Conservation (phyloP, 2,888 invertebrate species). For the Papilio elwesi region DNA sequence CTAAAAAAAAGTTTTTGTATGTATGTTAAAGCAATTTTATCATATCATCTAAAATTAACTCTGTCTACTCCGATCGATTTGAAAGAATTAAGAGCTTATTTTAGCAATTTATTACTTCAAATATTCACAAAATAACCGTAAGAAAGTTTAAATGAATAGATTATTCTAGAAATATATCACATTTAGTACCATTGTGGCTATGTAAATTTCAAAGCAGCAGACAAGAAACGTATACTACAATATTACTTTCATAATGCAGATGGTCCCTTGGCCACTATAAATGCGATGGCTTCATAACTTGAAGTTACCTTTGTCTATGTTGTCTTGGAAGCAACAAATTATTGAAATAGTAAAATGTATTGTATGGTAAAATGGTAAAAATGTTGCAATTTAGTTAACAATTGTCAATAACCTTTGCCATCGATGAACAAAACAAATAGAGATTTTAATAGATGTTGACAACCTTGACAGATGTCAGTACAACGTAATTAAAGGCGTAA, state of each 20-base stretch:
- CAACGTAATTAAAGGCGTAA: too few species aligned
- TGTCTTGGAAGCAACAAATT: too few species aligned
- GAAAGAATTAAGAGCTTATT: neutral
- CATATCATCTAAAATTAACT: too few species aligned
- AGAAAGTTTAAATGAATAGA: neutral
- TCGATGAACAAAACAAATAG: too few species aligned
- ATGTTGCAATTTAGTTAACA: too few species aligned
- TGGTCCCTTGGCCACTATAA: neutral
- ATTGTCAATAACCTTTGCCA: too few species aligned
- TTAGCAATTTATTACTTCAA: neutral
- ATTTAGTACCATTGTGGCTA: neutral
- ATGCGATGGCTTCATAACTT: neutral
- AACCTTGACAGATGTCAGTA: too few species aligned
- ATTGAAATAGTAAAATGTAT: too few species aligned
- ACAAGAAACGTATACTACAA: neutral
- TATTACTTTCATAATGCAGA: neutral
- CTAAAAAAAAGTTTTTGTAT: too few species aligned
- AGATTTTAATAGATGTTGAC: too few species aligned
- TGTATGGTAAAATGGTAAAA: too few species aligned
- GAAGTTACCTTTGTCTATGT: neutral
- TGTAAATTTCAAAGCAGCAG: neutral
- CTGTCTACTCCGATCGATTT: neutral
- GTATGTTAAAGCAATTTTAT: too few species aligned
- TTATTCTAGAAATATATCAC: neutral
- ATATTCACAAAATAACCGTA: slow-evolving; percentile 1